Evolutionary conservation across 2,888 invertebrate genomes (phyloP).

Genomic region (Aphidoletes aphidimyza): DNA sequence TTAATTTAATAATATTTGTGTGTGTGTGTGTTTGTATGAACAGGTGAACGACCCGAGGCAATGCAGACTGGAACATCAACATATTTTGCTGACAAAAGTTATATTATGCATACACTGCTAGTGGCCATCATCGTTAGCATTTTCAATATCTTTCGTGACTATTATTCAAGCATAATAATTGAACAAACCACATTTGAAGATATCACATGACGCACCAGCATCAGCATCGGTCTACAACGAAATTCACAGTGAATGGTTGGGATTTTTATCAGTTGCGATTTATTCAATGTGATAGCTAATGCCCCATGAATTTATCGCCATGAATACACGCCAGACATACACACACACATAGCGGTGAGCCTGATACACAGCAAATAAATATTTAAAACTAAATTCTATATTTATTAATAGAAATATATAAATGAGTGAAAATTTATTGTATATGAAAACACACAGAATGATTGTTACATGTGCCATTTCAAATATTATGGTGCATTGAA

Average conservation of each 20-base stretch:
- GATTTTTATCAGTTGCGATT: background rate
- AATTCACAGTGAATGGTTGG: background rate
- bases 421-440: background rate
- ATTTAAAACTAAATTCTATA: too few species aligned
- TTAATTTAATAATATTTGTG: background rate
- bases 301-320: too few species aligned
- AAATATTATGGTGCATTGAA: background rate
- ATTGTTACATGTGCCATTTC: background rate
- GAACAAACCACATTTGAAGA: background rate
- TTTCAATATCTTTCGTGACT: constrained; percentile 47
- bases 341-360: background rate
- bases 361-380: too few species aligned
- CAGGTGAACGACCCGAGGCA: constrained; percentile 39
- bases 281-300: background rate
- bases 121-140: constrained; percentile 41
- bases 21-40: background rate
- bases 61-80: constrained; percentile 51
- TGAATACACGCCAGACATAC: background rate
- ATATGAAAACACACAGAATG: background rate
- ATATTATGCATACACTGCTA: constrained; percentile 2
- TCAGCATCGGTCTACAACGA: background rate
- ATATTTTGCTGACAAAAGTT: constrained; percentile 33
- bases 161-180: constrained; percentile 45
- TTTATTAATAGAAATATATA: background rate
- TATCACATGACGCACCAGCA: background rate